Base-by-base conservation (phyloP, 2,797 vertebrate genomes). In the Epinephelus coioides region DNA sequence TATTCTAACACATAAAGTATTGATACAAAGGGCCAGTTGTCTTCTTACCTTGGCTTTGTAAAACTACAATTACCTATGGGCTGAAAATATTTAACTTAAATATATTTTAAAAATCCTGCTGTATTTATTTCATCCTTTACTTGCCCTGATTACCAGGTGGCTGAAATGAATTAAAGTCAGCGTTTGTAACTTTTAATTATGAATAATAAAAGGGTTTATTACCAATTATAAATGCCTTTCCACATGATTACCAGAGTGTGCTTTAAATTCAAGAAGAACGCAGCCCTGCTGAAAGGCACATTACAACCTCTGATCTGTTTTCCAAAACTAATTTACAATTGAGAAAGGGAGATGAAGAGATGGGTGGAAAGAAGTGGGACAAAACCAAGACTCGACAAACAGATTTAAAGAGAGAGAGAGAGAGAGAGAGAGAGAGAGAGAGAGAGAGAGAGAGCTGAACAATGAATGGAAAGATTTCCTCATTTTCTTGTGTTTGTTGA, bases 401-500 rank as follows among this genome's bases (percentile, higher is more conserved):
- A 56, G 15, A 78, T 51, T 30, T 10, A 68, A 27, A 4, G 25
- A 72, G 25, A 69, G 43, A 54, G 56, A 46, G 43, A 25, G 40
- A 46, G 43, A 25, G 40, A 46, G 51, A 44, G 25, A 57, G 25
- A 46, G 71, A 4, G 25, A 72, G 25, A 69, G 43, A 54, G 56
- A 46, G 43, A 25, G 40, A 46, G 51, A 44, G 25, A 57, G 25
- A 46, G 71, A 27, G 12, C 8, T 5, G 46, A 77, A 76, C 75
- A 84, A 71, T 53, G 69, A 71, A 80, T n/a, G 13, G 30, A 64
- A 49, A 55, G 38, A 89, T 76, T 50, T 69, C 40, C 54, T 69
- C 50, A 56, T 85, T 83, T 79, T 23, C 15, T 81, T 70, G 30
- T 49, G 73, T 74, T 81, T 86, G 78, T 69, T 78, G 67, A 81